Evolutionary conservation across 1,140 invertebrate genomes (phyloP), one percentile per base, ranked within the genome.

Genomic region (Pararge aegeria): DNA sequence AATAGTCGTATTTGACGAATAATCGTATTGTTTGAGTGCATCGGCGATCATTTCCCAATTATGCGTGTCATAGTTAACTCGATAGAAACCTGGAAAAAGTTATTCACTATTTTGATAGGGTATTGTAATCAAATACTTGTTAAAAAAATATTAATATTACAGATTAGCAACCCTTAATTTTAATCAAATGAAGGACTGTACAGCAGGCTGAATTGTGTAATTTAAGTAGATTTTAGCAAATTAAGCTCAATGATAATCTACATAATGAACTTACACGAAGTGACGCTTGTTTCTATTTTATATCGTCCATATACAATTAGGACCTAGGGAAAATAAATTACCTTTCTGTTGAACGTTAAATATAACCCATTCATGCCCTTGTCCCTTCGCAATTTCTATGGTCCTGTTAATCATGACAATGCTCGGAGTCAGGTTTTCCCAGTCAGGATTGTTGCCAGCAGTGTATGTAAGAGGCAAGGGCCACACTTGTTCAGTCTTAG

Each of bases 41-140:
- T 84, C 46, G 12, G 92, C 91, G 12, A 94, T 91, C 27, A 88
- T 79, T 56, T 92, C 73, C 96, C 95, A 97, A n/a, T 91, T 93
- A 1, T 71, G 70, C 0, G 82, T 73, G 51, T 96, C 93, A 73
- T 97, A 97, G 75, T 95, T 95, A 0, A 97, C 95, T 15, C 96
- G 90, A 80, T 96, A 97, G 63, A 94, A 95, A 15, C 95, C 95
- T 91, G 66, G 54, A 27, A 50, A 57, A 46, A 10, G 53, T 21
- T 7, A 50, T 48, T 27, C 19, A 2, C 30, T 20, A 30, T n/a
- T 21, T 19, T 59, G 30, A 6, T 12, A 1, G n/a, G 30, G 0
- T 34, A 1, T 1, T 9, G 27, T 7, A 27, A 27, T 18, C 16
- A 15, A 42, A 18, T 3, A 1, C 6, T 18, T 16, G 15, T 42